Base-by-base conservation (phyloP, 2,888 invertebrate species). In the Apomyelois bistriatella region DNA sequence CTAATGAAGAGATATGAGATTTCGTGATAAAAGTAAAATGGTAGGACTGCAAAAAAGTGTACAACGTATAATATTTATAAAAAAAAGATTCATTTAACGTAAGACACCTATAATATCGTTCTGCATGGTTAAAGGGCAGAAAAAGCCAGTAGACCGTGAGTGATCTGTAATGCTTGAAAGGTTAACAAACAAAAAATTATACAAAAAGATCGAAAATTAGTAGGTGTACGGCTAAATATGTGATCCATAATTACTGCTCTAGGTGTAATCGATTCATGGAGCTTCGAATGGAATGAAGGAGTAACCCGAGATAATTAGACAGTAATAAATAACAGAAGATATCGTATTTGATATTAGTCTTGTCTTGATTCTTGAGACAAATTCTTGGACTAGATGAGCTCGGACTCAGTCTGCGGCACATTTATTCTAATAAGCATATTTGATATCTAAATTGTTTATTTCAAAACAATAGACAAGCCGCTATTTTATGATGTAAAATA, bases 121-220 rank as follows among this genome's bases (percentile, higher is more conserved):
- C 51, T 32, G 35, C 32, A 42, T 51, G 32, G 41, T 36, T 42
- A 36, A 42, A 51, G 51, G 51, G 42, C 43, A 52, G 22, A 43
- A 37, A 38, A 28, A 50, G 17, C 36, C 52, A 37, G 28, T 13
- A 13, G 36, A 43, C 37, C 52, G 28, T 52, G 15, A 8, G 37
- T 32, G 43, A 52, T 51, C 17, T 36, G 41, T 32, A 43, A 43
- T 43, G 51, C 51, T 51, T 43, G 35, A 51, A 35, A 22, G 42
- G 41, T 35, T 41, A 35, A 35, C 35, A 42, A 42, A 36, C 22
- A 37, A 43, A 52, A 52, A 52, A 37, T 37, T 43, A 30, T 12
- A 52, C 30, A 52, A 43, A 52, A 43, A 46, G 43, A 42, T 43
- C 43, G 42, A 13, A 43, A 52, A 52, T 52, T 43, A 43, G 32